These are phyloP conservation scores for Grantiella picta DNA, from an alignment of 2,113 vertebrate species.

Conservation along the genomic window DNA sequence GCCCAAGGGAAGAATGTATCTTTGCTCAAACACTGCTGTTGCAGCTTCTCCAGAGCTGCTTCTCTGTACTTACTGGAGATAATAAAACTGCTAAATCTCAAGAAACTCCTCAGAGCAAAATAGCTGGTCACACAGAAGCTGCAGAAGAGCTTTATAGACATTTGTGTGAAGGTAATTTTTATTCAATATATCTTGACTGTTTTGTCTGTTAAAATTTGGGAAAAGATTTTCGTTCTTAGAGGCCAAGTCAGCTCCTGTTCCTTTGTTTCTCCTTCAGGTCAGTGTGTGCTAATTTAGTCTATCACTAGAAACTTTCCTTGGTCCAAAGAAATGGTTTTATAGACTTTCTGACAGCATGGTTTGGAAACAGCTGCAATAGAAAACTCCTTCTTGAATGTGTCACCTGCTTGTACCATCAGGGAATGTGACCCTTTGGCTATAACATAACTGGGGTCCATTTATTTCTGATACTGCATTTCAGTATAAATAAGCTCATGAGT, in stretches of 20 bases:
- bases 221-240: neutral
- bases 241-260: neutral
- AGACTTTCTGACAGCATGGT: neutral
- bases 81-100: slow-evolving; percentile 42
- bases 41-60: slow-evolving; percentile 93
- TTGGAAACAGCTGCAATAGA: neutral
- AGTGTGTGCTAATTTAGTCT: neutral
- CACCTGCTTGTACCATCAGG: neutral
- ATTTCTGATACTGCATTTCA: neutral
- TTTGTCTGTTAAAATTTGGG: neutral
- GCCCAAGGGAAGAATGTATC: slow-evolving; percentile 84
- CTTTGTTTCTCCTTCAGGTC: neutral
- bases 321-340: neutral
- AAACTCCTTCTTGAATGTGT: neutral
- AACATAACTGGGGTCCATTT: neutral
- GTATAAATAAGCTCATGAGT: neutral
- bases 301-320: neutral
- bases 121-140: slow-evolving; percentile 64
- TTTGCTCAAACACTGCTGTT: slow-evolving; percentile 86
- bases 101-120: slow-evolving; percentile 46
- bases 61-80: slow-evolving; percentile 79
- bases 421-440: neutral
- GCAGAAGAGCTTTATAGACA: slow-evolving; percentile 85
- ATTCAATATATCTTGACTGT: neutral
- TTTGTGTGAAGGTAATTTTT: slow-evolving; percentile 83